A percentile compares a stretch with the other conserved stretches of the same genome.
phyloP scores from a whole-genome alignment of 2,113 vertebrate genomes.

The Hippocampus mohnikei region DNA sequence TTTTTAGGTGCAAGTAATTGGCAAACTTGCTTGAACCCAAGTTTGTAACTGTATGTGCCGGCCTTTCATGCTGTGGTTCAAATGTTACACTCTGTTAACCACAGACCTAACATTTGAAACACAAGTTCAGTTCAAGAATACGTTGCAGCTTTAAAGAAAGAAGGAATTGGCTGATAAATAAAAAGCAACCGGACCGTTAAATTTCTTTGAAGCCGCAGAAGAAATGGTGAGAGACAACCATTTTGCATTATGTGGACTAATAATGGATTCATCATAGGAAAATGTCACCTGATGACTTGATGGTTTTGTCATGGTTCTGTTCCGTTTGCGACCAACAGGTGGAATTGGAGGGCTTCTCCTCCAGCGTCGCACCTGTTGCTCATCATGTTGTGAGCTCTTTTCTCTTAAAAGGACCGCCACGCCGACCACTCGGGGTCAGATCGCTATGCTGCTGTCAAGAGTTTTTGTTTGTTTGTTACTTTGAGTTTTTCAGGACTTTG shows the following conservation, averaged over 20 bases:
- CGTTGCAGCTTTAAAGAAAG: background rate
- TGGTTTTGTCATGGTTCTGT: too few relatives aligned
- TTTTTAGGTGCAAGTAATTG: background rate
- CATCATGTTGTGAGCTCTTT: too few relatives aligned
- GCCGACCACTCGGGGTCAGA: too few relatives aligned
- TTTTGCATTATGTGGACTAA: background rate
- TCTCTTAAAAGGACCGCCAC: too few relatives aligned
- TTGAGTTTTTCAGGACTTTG: too few relatives aligned
- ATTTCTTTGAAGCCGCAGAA: background rate
- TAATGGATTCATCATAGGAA: conserved; percentile 1
- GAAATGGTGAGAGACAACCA: background rate
- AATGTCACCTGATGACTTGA: background rate
- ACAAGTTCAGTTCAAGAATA: background rate
- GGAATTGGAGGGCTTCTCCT: too few relatives aligned
- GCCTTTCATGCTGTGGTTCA: background rate
- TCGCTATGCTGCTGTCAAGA: too few relatives aligned
- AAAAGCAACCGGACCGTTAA: background rate
- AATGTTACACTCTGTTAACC: background rate
- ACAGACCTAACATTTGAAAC: background rate
- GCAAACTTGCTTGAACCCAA: background rate
- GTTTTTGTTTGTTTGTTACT: too few relatives aligned
- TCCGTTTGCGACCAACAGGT: too few relatives aligned
- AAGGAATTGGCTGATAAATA: background rate
- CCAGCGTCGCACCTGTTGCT: too few relatives aligned
- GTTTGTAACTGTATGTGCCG: background rate